Base-by-base conservation (phyloP, 2,888 invertebrate genomes). In the Caenorhabditis doughertyi region DNA sequence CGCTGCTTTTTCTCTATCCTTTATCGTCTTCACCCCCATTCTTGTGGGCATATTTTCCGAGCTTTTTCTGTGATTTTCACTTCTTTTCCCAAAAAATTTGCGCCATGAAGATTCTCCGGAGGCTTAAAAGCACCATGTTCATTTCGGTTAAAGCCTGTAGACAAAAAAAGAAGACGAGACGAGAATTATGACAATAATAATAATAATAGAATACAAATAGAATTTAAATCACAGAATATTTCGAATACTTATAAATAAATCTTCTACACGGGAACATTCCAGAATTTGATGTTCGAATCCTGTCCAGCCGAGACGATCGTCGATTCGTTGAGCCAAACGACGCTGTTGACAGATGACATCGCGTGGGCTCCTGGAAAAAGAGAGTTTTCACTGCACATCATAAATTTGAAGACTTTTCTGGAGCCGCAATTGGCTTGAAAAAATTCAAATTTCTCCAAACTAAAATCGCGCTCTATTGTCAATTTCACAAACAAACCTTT, bases 251-350 rank as follows among this genome's bases (percentile, higher is more conserved):
- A n/a, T n/a, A n/a, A n/a, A n/a, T n/a, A n/a, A n/a, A n/a, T n/a
- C n/a, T n/a, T n/a, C n/a, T n/a, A n/a, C n/a, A n/a, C n/a, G n/a
- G 51, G 72, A 27, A 72, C 62, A 25, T 51, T 64, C 89, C 89
- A 89, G 21, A 80, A 71, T 93, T 97, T 97, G 68, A 96, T 95
- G 93, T 97, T 97, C 92, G 96, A 96, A 94, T 99, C 98, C 93
- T 98, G 98, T 25, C 98, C 98, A 71, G 95, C 95, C 0, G 98
- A 97, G 77, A 97, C 95, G 72, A 99, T 92, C 42, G 95, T 95
- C 91, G 95, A 95, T 4, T 81, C 84, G 92, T 96, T 95, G 87
- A 98, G 92, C 98, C 98, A 99, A 74, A 94, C 94, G 83, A 99
- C 93, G 73, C 95, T 95, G 2, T 97, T 98, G 90, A 98, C 96